Base-by-base conservation (phyloP, 2,888 invertebrate genomes). In the Odontocerum albicorne region DNA sequence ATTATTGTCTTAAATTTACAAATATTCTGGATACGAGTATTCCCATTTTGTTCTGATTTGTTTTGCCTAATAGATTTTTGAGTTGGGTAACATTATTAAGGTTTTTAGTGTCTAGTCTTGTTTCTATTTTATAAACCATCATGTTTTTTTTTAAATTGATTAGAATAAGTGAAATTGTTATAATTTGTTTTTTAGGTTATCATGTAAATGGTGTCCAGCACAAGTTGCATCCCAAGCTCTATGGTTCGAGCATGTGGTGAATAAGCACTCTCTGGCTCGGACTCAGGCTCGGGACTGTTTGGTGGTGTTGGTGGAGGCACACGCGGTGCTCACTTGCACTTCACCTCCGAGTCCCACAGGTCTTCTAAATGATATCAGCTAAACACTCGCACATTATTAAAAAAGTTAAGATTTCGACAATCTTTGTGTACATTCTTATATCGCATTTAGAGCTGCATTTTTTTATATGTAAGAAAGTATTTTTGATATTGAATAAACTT, bases 261-360 rank as follows among this genome's bases (percentile, higher is more conserved):
- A 76, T 7, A 66, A 76, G 2, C 84, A 84, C 66, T 79, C 79
- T 20, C 72, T 83, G 1, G 75, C 81, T 0, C 77, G 78, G 54
- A 77, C 74, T 52, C 83, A 83, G 56, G 84, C 83, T 0, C 72
- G 82, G 35, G 81, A 83, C 64, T 82, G 81, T 0, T 72, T 84
- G 2, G 76, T 83, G 22, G 82, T 84, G 10, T 75, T 84, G 71
- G 83, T 83, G 33, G 83, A 84, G 60, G 84, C 83, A 0, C 83
- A 83, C 50, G 82, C 83, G 17, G 84, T 84, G 1, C 69, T 84
- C 1, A 76, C 78, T 0, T 51, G 16, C 15, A 53, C 49, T 8
- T 43, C 52, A 7, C 62, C 47, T 46, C 77, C 78, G 3, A 75
- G 73, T 46, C 76, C 75, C 3, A 71, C 76, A 0, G 73, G 73